Evolutionary conservation across 2,113 vertebrate species (phyloP).

Genomic region (Mobula hypostoma): DNA sequence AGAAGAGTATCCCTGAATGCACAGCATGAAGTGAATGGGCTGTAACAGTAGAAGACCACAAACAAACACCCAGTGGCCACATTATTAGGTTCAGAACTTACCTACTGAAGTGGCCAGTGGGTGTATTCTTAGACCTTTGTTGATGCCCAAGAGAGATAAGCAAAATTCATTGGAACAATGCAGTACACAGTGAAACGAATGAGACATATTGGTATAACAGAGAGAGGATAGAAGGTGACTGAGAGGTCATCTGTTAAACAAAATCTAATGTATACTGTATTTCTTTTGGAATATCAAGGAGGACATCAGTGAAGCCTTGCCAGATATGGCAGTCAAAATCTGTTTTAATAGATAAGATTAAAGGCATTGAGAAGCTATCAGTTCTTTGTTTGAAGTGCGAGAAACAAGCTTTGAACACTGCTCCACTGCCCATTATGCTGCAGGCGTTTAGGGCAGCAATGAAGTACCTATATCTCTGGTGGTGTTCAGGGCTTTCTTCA

Average conservation of each 20-base stretch:
- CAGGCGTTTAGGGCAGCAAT: too few relatives aligned
- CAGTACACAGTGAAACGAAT: not conserved
- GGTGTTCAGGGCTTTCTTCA: too few relatives aligned
- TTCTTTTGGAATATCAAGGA: not conserved
- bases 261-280: not conserved
- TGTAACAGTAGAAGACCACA: too few relatives aligned
- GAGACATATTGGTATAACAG: not conserved
- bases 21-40: too few relatives aligned
- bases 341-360: not conserved
- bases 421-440: too few relatives aligned
- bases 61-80: too few relatives aligned
- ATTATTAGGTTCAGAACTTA: too few relatives aligned
- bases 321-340: not conserved
- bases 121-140: too few relatives aligned
- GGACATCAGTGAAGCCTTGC: not conserved
- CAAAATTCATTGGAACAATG: not conserved
- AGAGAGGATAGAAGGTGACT: not conserved
- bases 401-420: not conserved
- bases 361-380: not conserved
- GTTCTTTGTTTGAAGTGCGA: not conserved
- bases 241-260: not conserved
- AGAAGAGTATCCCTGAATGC: too few relatives aligned
- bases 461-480: too few relatives aligned
- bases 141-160: not conserved
- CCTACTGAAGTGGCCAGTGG: too few relatives aligned